These are phyloP conservation scores for Maniola hyperantus DNA, from an alignment of 2,888 invertebrate genomes.

Conservation along the genomic window DNA sequence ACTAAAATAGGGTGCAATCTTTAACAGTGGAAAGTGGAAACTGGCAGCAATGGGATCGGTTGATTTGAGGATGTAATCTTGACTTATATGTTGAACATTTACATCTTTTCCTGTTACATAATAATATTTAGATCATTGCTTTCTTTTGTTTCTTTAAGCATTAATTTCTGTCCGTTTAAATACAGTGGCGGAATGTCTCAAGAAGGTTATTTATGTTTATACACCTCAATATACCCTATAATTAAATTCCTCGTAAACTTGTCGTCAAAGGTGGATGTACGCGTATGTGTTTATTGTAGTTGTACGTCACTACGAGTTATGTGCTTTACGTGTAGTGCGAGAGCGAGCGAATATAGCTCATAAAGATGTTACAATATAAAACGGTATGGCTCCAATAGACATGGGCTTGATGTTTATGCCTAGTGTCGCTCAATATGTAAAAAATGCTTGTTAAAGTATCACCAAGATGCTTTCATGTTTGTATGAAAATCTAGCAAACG, in stretches of 20 bases:
- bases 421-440: too few species aligned
- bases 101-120: too few species aligned
- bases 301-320: conserved; percentile 21
- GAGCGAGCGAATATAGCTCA: conserved; percentile 17
- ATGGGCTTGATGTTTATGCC: too few species aligned
- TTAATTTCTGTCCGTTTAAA: background rate
- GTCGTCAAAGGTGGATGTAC: conserved; percentile 18
- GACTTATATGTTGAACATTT: too few species aligned
- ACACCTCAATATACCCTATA: conserved; percentile 28
- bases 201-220: conserved; percentile 15
- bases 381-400: conserved; percentile 9
- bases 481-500: too few species aligned
- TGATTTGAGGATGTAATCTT: too few species aligned
- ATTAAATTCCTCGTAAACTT: conserved; percentile 38
- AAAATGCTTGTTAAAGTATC: too few species aligned
- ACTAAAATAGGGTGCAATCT: too few species aligned
- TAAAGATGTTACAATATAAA: conserved; percentile 30
- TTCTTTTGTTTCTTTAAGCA: background rate
- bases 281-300: conserved; percentile 27
- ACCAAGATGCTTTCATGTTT: too few species aligned
- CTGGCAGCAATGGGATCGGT: too few species aligned
- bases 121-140: background rate
- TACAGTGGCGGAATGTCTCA: conserved; percentile 2
- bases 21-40: too few species aligned
- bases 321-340: conserved; percentile 1